These are phyloP conservation scores for Troides aeacus DNA, from an alignment of 2,888 invertebrate genomes.

Conservation along the genomic window DNA sequence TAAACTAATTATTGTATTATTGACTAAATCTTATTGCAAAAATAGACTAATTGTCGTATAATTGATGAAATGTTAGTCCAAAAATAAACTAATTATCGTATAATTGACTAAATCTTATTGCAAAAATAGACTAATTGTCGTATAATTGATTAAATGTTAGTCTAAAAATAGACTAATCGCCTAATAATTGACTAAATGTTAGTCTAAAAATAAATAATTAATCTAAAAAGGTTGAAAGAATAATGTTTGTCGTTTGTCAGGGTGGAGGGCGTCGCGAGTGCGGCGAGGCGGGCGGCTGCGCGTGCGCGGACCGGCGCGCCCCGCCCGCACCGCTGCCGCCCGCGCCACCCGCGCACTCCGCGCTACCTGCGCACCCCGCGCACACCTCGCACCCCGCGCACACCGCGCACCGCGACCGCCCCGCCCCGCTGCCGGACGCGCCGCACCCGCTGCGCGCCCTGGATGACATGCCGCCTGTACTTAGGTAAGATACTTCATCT, in stretches of 20 bases:
- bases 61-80: no score
- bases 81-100: no score
- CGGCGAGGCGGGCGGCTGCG: constrained; percentile 65
- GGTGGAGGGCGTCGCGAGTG: constrained; percentile 77
- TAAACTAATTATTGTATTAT: no score
- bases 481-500: constrained; percentile 49
- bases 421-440: constrained; percentile 23
- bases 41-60: no score
- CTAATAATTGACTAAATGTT: no score
- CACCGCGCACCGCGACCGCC: constrained; percentile 46
- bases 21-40: no score
- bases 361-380: constrained; percentile 50
- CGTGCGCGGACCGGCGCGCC: constrained; percentile 61
- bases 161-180: no score
- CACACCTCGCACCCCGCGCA: constrained; percentile 69
- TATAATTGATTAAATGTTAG: no score
- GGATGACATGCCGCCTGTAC: constrained; percentile 66
- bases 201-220: no score
- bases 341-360: constrained; percentile 53
- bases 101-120: no score
- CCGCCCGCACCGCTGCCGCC: constrained; percentile 57
- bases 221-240: no score
- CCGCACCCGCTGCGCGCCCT: constrained; percentile 78
- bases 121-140: no score
- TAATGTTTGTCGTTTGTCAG: constrained; percentile 24